Conservation (phyloP, 2,113 vertebrate genomes). For the Patagioenas fasciata region DNA sequence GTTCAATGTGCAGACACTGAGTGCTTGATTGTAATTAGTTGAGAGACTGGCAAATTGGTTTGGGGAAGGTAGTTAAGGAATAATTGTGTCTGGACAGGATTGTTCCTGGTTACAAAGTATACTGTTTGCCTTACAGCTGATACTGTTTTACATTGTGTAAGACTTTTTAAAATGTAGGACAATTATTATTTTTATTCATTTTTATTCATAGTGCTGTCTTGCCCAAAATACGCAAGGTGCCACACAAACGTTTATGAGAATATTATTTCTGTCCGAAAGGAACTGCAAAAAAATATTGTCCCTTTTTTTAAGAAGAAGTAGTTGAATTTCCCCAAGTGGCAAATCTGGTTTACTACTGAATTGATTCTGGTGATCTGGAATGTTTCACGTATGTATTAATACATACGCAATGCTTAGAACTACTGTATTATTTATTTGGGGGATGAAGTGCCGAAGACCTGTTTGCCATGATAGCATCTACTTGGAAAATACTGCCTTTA, state of each 20-base stretch:
- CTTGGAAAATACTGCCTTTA: not conserved
- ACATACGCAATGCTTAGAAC: not conserved
- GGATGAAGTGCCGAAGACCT: not conserved
- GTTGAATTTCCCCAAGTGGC: not conserved
- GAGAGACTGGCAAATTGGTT: constrained; percentile 41
- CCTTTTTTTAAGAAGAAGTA: not conserved
- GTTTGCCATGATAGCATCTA: not conserved
- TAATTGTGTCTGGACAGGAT: constrained; percentile 36
- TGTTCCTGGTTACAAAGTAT: not conserved
- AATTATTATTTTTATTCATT: not conserved
- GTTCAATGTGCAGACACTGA: not conserved
- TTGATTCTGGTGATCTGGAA: not conserved
- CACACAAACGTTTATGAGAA: not conserved
- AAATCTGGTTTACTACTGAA: not conserved
- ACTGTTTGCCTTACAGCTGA: not conserved
- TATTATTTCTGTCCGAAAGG: rapidly evolving
- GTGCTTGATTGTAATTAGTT: not conserved
- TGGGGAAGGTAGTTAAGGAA: constrained; percentile 28
- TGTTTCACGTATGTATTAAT: not conserved
- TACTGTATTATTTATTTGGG: not conserved
- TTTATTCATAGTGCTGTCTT: not conserved
- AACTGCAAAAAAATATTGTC: not conserved
- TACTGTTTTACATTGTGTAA: not conserved
- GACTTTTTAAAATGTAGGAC: not conserved
- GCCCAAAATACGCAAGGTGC: not conserved